Evolutionary conservation across 2,888 invertebrate genomes (phyloP), one percentile per base, ranked within the genome.

Genomic region (Drosophila algonquin): DNA sequence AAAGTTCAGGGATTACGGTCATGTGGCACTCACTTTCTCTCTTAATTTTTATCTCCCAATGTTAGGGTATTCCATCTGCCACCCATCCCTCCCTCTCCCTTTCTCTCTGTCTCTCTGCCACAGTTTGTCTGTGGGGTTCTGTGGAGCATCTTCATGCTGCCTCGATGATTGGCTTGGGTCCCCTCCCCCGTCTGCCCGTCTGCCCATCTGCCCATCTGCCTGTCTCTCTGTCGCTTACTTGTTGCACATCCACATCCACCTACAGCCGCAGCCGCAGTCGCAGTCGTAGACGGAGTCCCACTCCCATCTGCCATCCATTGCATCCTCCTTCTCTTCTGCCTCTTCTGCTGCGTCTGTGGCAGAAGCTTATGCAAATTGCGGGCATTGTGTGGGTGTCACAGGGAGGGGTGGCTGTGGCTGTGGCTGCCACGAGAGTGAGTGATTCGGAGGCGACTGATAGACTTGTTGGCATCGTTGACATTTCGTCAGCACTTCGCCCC

Each of bases 381-480:
- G 70, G 81, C 76, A 79, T 84, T 89, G 82, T 89, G 82, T 82
- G 82, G 82, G 89, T 89, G 82, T 87, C 82, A 88, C 84, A 61
- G 54, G 46, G 57, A 54, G 46, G 53, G 67, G 30, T 6, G 27
- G 27, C 27, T 27, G 6, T 27, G 27, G 27, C 27, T 27, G 54
- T 55, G 50, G 58, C 67, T 65, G 53, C 58, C 70, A 51, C 48
- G 70, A 54, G 69, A 79, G 70, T 76, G 82, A 81, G 14, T 40
- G 14, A 40, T 40, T 40, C 40, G 40, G 40, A 40, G 73, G 71
- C 63, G 63, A 57, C 64, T 76, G 82, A 83, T 83, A 89, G 83
- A 83, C 83, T 83, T 83, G 83, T 83, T 83, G 83, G 76, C 72
- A 72, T 80, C 85, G 89, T 87, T 83, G 89, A 83, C 82, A 89